Conservation (phyloP, 2,797 vertebrate species). For the Trachurus trachurus region DNA sequence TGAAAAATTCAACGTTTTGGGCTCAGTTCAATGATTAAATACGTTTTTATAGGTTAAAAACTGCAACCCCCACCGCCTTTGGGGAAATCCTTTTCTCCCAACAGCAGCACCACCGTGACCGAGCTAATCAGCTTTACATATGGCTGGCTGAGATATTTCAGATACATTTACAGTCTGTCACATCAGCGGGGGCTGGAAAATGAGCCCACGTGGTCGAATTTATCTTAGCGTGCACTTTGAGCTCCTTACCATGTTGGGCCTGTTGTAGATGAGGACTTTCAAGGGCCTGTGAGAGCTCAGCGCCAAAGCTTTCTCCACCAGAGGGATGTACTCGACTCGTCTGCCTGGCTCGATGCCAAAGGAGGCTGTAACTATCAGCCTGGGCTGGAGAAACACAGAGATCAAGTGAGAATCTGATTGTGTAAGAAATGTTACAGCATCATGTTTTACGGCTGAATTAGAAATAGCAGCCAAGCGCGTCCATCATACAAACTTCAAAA, state of each 20-base stretch:
- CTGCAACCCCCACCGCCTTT: background rate
- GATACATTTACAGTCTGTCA: slow-evolving; percentile 19
- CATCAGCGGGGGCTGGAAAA: slow-evolving; percentile 5
- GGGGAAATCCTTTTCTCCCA: background rate
- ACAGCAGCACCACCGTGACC: background rate
- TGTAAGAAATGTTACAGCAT: background rate
- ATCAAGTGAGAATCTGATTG: background rate
- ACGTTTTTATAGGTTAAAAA: slow-evolving; percentile 3
- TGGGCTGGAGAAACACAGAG: slow-evolving; percentile 87
- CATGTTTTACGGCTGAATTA: background rate
- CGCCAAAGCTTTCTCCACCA: slow-evolving; percentile 92
- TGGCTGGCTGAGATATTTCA: slow-evolving; percentile 1
- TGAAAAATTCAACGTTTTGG: background rate
- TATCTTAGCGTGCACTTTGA: background rate
- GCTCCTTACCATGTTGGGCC: slow-evolving; percentile 91
- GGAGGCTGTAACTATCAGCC: slow-evolving; percentile 93
- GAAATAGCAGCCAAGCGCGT: background rate
- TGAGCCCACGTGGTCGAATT: background rate
- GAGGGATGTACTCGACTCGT: slow-evolving; percentile 92
- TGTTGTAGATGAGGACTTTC: slow-evolving; percentile 93
- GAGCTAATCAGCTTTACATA: background rate
- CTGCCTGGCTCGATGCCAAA: slow-evolving; percentile 96
- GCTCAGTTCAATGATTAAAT: slow-evolving; percentile 9
- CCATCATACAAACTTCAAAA: too few relatives aligned
- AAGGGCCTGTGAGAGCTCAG: slow-evolving; percentile 88